Base-by-base conservation (phyloP, 2,888 invertebrate genomes). In the Diaperis boleti region DNA sequence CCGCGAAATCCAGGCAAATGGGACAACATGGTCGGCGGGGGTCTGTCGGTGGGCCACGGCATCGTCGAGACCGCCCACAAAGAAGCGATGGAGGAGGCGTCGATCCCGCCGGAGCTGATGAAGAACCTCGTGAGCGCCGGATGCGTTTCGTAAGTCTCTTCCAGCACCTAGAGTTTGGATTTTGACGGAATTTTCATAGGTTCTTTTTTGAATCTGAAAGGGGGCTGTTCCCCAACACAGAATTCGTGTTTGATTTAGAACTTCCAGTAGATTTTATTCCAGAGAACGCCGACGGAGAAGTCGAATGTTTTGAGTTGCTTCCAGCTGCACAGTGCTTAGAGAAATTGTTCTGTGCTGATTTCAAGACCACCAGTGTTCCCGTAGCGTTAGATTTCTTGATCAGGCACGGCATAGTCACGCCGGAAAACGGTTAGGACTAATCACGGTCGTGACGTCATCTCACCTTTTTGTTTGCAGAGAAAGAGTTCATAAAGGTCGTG, bases 21-120 rank as follows among this genome's bases (percentile, higher is more conserved):
- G 91, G 97, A 97, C 81, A 96, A 95, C 79, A 95, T 97, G 90
- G 96, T 95, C 31, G 94, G 95, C 69, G 97, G 97, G 52, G 97
- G 96, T 2, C 80, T 97, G 49, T 92, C 94, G 17, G 94, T 94
- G 37, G 96, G 95, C 10, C 92, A 90, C 82, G 92, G 92, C 41
- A 91, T 96, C 63, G 83, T 91, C 72, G 94, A 96, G 82, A 96
- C 96, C 49, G 94, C 94, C 26, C 87, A 92, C 70, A 96, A 96
- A 79, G 97, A 98, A 81, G 95, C 96, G 3, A 92, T 91, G 70
- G 97, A 97, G 80, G 97, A 98, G 79, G 97, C 96, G 15, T 94
- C 94, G 31, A 90, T 98, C 74, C 90, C 94, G 69, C 86, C 87
- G 60, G 87, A 91, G 77, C 84, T 95, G 65, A 88, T 93, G 59